Base-by-base conservation (phyloP, 2,888 invertebrate species). In the Sturmia bella region DNA sequence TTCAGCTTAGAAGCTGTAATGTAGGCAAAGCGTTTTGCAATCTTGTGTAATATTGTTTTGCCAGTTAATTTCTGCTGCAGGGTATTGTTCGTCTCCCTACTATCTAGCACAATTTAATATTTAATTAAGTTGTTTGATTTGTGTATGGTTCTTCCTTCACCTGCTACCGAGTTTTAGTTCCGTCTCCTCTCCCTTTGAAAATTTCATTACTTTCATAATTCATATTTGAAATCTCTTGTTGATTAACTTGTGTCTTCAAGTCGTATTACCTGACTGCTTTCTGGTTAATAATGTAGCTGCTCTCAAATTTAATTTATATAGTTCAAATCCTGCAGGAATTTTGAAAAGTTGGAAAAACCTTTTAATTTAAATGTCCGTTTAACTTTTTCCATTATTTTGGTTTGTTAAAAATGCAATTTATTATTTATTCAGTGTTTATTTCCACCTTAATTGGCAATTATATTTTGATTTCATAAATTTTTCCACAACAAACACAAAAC, bases 341-440 rank as follows among this genome's bases (percentile, higher is more conserved):
- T 32, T 21, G 12, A 17, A 39, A 57, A 32, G 27, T 64, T 37
- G 32, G 3, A 24, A 41, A 27, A 37, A 50, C 59, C 24, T 61
- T 32, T 15, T 27, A 69, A 69, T 32, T n/a, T 17, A 45, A 37
- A n/a, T 54, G 68, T 21, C 32, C 41, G 17, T 66, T 69, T 17
- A 76, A 76, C 61, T 76, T 76, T 76, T 69, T 45, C 61, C 76
- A 76, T 76, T 76, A 76, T 59, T 66, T 75, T 69, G 37, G 21
- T n/a, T 69, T 61, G 45, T 56, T 39, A 56, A 39, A 32, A 48
- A 41, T 48, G 24, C 37, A 61, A 54, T n/a, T n/a, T n/a, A n/a
- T 76, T 69, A 63, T 50, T 76, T 76, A 69, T 54, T 37, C 69
- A 69, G 45, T 69, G 69, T 61, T 76, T 76, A 32, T 32, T 32